Evolutionary conservation across 2,797 vertebrate genomes (phyloP), one percentile per base, ranked within the genome.

Genomic region (Argya squamiceps): DNA sequence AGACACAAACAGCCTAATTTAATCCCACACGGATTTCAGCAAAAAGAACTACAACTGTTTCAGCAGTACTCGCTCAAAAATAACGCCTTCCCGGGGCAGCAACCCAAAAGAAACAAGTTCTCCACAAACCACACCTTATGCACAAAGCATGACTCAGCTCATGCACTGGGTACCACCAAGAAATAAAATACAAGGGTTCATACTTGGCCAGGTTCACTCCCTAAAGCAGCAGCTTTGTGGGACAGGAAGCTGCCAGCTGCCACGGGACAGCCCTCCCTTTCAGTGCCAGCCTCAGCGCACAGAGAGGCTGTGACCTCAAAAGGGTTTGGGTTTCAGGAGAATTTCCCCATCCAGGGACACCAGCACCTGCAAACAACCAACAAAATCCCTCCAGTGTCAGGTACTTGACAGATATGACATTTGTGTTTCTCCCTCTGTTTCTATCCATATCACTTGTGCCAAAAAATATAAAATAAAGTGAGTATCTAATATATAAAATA

Each of bases 121-220:
- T 84, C 52, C 50, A 36, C 49, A 71, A 84, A 84, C 95, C 88
- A 62, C 93, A 93, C 94, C 95, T 95, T 67, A 84, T 17, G 68
- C 93, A 91, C 55, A 67, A 74, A 49, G 44, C 75, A 69, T 92
- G 94, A 94, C 87, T 94, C 94, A 92, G 89, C 84, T 79, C 55
- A 5, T 52, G 62, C 36, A 46, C n/a, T 37, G n/a, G 12, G 29
- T 93, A 63, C 49, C 84, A 91, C 29, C 81, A 77, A 80, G 47
- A 79, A 79, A 76, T 62, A 81, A 92, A 90, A 86, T 5, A 46
- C 8, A 69, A 70, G 47, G 46, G 29, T 27, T 91, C 21, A 14
- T 59, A 52, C n/a, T 73, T 14, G 9, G 84, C 74, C 84, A 86
- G 70, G 50, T 73, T 84, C 39, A 67, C 70, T 73, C 81, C 87